Conservation (phyloP, 1,140 invertebrate genomes). For the Chymomyza costata region DNA sequence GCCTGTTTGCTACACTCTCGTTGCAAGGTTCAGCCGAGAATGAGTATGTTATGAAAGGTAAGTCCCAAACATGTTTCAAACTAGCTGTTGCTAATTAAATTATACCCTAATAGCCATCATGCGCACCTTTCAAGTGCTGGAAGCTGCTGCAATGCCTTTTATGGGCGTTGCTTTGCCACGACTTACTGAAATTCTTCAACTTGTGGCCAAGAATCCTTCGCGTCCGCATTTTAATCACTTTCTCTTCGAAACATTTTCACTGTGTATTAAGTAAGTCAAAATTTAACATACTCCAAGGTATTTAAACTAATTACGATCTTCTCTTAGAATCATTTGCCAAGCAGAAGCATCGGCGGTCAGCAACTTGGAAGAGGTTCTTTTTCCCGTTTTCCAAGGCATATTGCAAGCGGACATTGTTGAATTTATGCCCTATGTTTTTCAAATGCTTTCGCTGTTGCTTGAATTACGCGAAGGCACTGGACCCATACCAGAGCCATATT, state of each 20-base stretch:
- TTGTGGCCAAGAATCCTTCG: slow-evolving; percentile 95
- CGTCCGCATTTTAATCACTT: slow-evolving; percentile 99
- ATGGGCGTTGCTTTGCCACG: slow-evolving; percentile 87
- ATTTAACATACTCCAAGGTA: neutral
- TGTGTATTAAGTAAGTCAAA: slow-evolving; percentile 83
- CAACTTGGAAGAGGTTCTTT: slow-evolving; percentile 93
- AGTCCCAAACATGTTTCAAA: slow-evolving; percentile 15
- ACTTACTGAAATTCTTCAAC: slow-evolving; percentile 87
- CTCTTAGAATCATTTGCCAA: slow-evolving; percentile 85
- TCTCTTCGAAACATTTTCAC: slow-evolving; percentile 94
- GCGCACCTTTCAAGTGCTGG: slow-evolving; percentile 88
- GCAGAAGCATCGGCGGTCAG: slow-evolving; percentile 85
- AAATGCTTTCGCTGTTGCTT: slow-evolving; percentile 94
- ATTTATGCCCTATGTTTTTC: slow-evolving; percentile 98
- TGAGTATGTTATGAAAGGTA: slow-evolving; percentile 97
- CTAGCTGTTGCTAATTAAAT: neutral
- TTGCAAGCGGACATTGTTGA: slow-evolving; percentile 96
- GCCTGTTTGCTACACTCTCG: slow-evolving; percentile 85
- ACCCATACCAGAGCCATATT: slow-evolving; percentile 87
- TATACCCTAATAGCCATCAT: slow-evolving; percentile 82
- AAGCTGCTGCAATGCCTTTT: slow-evolving; percentile 88
- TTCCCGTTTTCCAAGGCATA: slow-evolving; percentile 95
- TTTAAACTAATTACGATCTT: slow-evolving; percentile 4
- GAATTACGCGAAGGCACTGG: slow-evolving; percentile 82
- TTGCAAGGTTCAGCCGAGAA: slow-evolving; percentile 90